Base-by-base conservation (phyloP, 2,113 vertebrate genomes). In the Stegastes partitus region DNA sequence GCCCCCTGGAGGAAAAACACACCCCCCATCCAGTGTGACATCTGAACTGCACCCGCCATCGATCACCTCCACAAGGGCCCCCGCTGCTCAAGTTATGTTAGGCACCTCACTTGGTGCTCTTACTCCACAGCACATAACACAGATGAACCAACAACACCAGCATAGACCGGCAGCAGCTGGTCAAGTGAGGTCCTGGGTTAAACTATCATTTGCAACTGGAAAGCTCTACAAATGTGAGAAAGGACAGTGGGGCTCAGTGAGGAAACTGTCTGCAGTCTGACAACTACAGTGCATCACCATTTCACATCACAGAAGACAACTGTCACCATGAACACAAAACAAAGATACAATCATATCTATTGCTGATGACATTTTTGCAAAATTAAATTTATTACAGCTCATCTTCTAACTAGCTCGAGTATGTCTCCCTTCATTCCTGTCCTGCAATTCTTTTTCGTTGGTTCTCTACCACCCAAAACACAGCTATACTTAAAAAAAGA, bases 41-140 rank as follows among this genome's bases (percentile, higher is more conserved):
- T 79, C 67, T 55, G 22, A 77, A 77, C 65, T 68, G 78, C 66
- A 82, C 68, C 58, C 58, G 42, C 72, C 74, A 85, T 81, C 72
- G 3, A 51, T 85, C 78, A 68, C 34, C 22, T 56, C 68, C 31
- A 57, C 34, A 58, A 5, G 9, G 57, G 54, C 62, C 54, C 83
- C 62, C 71, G 61, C 64, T 71, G 80, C 42, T 85, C 9, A 10
- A 69, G 66, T 79, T 79, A 59, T 83, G 76, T 49, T 74, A 69
- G 79, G 55, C 64, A 69, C 65, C 57, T 77, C 73, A 14, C 49
- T 53, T 16, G 19, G 45, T 54, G 61, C 62, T 23, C 55, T 70
- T 73, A 73, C 76, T 39, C 11, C 49, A 4, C 28, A 74, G 63
- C 65, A 57, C 3, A 28, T 61, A 37, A 42, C 62, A 44, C 25